Evolutionary conservation across 2,888 invertebrate genomes (phyloP).

Genomic region (Eremobia ochroleuca): DNA sequence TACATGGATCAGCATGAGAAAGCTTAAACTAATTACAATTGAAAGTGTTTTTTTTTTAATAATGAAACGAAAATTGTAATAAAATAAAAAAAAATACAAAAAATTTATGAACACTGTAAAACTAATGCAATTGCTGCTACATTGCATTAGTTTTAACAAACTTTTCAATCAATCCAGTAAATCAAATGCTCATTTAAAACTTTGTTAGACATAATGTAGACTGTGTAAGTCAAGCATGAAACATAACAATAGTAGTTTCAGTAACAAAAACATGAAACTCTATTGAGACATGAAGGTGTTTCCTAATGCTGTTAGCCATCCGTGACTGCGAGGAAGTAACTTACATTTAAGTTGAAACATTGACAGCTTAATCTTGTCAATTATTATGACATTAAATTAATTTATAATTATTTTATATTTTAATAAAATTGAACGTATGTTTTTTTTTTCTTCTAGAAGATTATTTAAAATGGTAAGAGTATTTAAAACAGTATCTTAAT

Average conservation of each 20-base stretch:
- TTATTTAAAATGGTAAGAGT: too few species aligned
- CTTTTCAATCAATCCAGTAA: neutral
- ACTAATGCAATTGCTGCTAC: neutral
- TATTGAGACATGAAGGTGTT: conserved; percentile 54
- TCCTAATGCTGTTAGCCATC: conserved; percentile 52
- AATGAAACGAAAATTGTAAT: neutral
- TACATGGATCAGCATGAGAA: neutral
- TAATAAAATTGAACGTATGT: too few species aligned
- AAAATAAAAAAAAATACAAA: neutral
- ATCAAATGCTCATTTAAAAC: conserved; percentile 15
- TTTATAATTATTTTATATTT: neutral
- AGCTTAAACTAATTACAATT: neutral
- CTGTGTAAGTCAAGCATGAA: conserved; percentile 52
- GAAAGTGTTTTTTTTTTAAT: neutral
- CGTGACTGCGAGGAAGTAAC: conserved; percentile 46
- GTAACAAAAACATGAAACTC: conserved; percentile 52
- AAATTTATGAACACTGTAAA: neutral
- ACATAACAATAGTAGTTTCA: conserved; percentile 52
- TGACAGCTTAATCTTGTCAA: neutral
- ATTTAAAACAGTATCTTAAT: too few species aligned
- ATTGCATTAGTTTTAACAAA: neutral
- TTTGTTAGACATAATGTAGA: conserved; percentile 18
- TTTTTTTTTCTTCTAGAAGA: too few species aligned
- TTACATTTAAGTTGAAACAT: neutral
- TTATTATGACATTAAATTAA: neutral